These are phyloP conservation scores for Dreissena polymorpha DNA, from an alignment of 1,140 invertebrate genomes.

Conservation along the genomic window DNA sequence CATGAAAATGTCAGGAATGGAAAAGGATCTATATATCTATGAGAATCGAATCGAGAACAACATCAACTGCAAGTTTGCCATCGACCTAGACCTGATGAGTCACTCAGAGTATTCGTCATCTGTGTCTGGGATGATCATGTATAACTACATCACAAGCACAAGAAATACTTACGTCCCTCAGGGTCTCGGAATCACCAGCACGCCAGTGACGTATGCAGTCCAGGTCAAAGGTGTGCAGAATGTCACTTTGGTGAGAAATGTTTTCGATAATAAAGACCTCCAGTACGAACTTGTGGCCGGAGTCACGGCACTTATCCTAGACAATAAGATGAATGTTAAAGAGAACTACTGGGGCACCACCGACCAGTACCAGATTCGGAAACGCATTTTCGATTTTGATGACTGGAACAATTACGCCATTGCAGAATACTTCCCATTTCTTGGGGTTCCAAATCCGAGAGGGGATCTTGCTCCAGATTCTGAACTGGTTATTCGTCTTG, in stretches of 20 bases:
- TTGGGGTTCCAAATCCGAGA: slow-evolving; percentile 80
- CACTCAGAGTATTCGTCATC: slow-evolving; percentile 95
- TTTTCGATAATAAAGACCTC: slow-evolving; percentile 91
- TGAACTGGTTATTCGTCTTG: slow-evolving; percentile 65
- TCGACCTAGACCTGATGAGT: slow-evolving; percentile 94
- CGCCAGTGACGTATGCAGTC: slow-evolving; percentile 85
- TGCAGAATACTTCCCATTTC: slow-evolving; percentile 93
- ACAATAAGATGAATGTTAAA: slow-evolving; percentile 92
- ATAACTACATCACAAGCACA: slow-evolving; percentile 91
- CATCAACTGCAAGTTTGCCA: slow-evolving; percentile 88
- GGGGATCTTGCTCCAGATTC: slow-evolving; percentile 80
- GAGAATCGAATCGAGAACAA: slow-evolving; percentile 90
- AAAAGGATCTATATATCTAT: slow-evolving; percentile 92
- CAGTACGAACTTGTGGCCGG: slow-evolving; percentile 97
- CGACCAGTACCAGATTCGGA: slow-evolving; percentile 86
- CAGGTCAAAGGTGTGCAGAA: slow-evolving; percentile 97
- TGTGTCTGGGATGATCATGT: slow-evolving; percentile 88
- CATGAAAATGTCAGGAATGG: slow-evolving; percentile 95
- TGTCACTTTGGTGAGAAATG: slow-evolving; percentile 93
- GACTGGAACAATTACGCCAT: slow-evolving; percentile 99
- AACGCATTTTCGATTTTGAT: slow-evolving; percentile 98
- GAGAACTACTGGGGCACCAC: slow-evolving; percentile 97
- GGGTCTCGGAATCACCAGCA: slow-evolving; percentile 74
- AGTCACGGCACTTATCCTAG: slow-evolving; percentile 84
- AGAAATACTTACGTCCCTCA: slow-evolving; percentile 43